These are phyloP conservation scores for Autographa gamma DNA, from an alignment of 2,888 invertebrate genomes.

Conservation along the genomic window DNA sequence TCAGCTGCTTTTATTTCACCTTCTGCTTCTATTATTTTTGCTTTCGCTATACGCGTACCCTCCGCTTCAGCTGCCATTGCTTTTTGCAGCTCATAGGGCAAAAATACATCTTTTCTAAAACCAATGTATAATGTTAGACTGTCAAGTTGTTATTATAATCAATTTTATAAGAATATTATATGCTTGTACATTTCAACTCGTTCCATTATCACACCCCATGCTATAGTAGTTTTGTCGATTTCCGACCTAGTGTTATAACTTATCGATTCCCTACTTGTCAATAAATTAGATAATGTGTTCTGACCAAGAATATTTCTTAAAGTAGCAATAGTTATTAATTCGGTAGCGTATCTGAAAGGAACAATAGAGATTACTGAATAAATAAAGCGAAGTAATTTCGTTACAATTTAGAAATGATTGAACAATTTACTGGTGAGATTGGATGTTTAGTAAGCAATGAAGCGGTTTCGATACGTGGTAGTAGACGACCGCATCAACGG, in stretches of 20 bases:
- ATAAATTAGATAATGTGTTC: conserved; percentile 89
- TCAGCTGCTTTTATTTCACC: conserved; percentile 78
- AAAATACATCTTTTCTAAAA: conserved; percentile 72
- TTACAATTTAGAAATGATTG: conserved; percentile 13
- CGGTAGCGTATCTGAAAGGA: conserved; percentile 74
- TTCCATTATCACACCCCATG: conserved; percentile 90
- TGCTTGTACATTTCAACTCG: conserved; percentile 89
- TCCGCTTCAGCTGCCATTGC: conserved; percentile 80
- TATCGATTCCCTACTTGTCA: conserved; percentile 90
- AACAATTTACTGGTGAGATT: conserved; percentile 65
- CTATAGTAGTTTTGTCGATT: conserved; percentile 84
- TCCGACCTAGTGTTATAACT: conserved; percentile 85
- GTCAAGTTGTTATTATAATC: background rate
- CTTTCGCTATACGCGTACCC: conserved; percentile 74
- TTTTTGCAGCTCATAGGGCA: conserved; percentile 74
- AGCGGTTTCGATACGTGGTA: conserved; percentile 92
- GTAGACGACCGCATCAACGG: conserved; percentile 95
- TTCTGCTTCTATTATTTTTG: conserved; percentile 75
- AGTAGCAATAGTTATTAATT: conserved; percentile 81
- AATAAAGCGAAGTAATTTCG: background rate
- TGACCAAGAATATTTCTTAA: conserved; percentile 90
- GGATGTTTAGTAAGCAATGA: conserved; percentile 89
- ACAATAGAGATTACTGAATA: background rate
- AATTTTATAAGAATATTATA: background rate
- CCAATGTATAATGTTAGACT: background rate